Base-by-base conservation (phyloP, 2,113 vertebrate genomes). In the Clarias batrachus region DNA sequence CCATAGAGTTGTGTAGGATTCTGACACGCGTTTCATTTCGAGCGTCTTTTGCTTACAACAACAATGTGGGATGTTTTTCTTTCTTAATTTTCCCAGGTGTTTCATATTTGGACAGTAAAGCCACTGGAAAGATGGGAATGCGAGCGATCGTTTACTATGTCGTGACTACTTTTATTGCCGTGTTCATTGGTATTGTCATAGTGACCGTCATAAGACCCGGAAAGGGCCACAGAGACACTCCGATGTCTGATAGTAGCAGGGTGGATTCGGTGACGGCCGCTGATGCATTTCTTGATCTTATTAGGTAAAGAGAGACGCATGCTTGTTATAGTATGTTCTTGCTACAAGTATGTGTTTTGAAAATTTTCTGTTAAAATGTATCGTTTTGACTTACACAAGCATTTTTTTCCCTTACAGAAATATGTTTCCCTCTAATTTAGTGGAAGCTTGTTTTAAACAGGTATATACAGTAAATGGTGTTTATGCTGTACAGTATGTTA, bases 401-500 rank as follows among this genome's bases (percentile, higher is more conserved):
- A n/a, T 89, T 62, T 52, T 54, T 62, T 83, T 48, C 82, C 37
- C 57, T 94, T 92, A 71, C 93, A 99, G 98, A 94, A 99, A 99
- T 91, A 99, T 99, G 98, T 98, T 99, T 91, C 98, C 98, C 0
- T 97, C 97, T 60, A 99, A 99, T 93, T 94, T 99, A 79, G 96
- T 99, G 70, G 97, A 99, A 93, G 97, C 97, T 74, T 99, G 97
- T 94, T 99, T 99, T 94, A 97, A 97, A 94, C 98, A 99, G 98
- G 98, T 99, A 92, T 92, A 95, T 0, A 33, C 30, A 33, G 30
- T 33, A 37, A 52, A 68, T 21, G 0, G 7, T 65, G 6, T 21
- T 62, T 63, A 37, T 41, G 41, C 41, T 41, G 41, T 25, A 62
- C 41, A 6, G 41, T 25, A 62, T 62, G 30, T 62, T 19, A 79